Evolutionary conservation across 2,888 invertebrate species (phyloP), one percentile per base, ranked within the genome.

Genomic region (Zhengitettix transpicula): DNA sequence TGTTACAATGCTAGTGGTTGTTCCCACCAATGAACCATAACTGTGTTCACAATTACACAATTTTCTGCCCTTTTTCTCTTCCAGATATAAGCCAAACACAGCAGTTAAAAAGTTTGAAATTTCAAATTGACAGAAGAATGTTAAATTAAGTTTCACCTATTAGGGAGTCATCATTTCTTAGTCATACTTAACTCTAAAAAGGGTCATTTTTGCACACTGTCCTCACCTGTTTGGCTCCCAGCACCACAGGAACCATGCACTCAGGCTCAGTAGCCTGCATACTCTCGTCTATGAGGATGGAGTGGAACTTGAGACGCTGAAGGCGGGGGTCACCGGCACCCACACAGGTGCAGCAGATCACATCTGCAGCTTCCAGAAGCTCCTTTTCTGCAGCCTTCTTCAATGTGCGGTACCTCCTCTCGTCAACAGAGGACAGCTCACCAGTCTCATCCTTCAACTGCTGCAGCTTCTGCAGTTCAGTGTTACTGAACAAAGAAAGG

Each of bases 261-360:
- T 98, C 97, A 0, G 97, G 97, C 71, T 94, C 92, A 0, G 97
- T 97, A 0, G 96, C 93, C 73, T 96, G 96, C 85, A 94, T 94
- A 68, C 91, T 94, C 72, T 98, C 97, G 71, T 98, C 97, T 64
- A 98, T 97, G 12, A 98, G 80, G 66, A 98, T 96, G 28, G 94
- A 94, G 65, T 93, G 89, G 76, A 98, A 98, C 69, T 96, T 91
- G 71, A 98, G 84, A 59, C 93, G 81, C 1, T 87, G 84, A n/a
- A 99, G 77, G 17, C 99, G 78, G 0, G 93, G 91, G 75, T 99
- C 99, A 0, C 99, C 99, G 0, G 99, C 97, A 12, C 97, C 97
- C 0, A 99, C 98, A 72, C 99, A 99, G 0, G 99, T 99, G 70
- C 97, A 97, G 70, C 98, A 98, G 59, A 99, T 95, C 0, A 99